Evolutionary conservation across 64 coral and sea anemone species (phyloP), one percentile per base, ranked within the genome.

Genomic region (Pocillopora damicornis): DNA sequence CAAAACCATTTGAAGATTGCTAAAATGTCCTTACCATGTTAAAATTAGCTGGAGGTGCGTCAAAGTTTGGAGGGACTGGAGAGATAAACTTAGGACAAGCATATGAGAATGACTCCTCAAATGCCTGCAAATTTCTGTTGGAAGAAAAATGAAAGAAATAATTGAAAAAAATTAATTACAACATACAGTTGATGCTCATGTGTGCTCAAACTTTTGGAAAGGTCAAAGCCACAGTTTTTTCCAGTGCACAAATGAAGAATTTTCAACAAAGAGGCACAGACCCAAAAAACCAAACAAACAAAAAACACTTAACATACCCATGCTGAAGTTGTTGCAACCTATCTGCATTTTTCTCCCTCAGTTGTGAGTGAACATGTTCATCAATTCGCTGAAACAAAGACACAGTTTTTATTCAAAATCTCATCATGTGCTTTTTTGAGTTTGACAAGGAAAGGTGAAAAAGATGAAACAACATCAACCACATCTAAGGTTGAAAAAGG

Each of bases 1-100:
- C 42, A 51, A 51, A 51, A 51, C 42, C 0, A 51, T 4, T 51
- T 51, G 42, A 61, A 30, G 5, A 9, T 13, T 35, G 18, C 23
- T 20, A 34, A 13, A 77, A 58, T 74, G 30, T 74, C 75, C 86
- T 61, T 6, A 76, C 86, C 73, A 73, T 76, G 60, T 51, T 94
- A 61, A 93, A 98, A 69, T 98, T 98, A 13, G 87, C 91, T 45
- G 93, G 96, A 0, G 91, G 81, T 36, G 88, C 96, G 59, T 98
- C 96, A 94, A 92, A 98, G 83, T 98, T 98, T 75, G 96, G 96
- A 57, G 96, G 90, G 5, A 94, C 93, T 15, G 96, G 96, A 4
- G 93, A 95, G 26, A 98, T 86, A 37, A 98, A 98, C 60, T 98
- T 98, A 3, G 96, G 96, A 77, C 96, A 98, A 5, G 96, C 87